Percentiles rank a stretch among this genome's conserved stretches.
These are phyloP conservation scores for Taenioides sp. DNA, from an alignment of 2,797 vertebrate genomes.

Conservation along the genomic window DNA sequence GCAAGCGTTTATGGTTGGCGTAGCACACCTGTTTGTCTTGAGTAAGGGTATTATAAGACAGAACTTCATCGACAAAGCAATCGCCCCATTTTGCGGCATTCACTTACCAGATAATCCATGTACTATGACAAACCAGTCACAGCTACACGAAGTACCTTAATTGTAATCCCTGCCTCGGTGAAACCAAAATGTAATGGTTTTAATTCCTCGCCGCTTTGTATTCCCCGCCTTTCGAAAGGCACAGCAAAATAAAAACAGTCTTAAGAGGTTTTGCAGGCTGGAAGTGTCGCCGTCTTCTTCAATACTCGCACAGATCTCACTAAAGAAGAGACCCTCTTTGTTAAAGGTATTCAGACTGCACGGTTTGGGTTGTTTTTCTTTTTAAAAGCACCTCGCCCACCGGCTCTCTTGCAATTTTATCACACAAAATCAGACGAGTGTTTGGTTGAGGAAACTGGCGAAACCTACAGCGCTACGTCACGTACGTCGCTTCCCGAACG, in stretches of 20 bases:
- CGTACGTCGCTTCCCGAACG: slow-evolving; percentile 50
- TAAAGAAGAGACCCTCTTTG: slow-evolving; percentile 1
- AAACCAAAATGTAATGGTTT: slow-evolving; percentile 36
- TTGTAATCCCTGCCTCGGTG: slow-evolving; percentile 37
- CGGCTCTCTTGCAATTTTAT: slow-evolving; percentile 58
- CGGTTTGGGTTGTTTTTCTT: slow-evolving; percentile 14
- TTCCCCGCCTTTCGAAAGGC: slow-evolving; percentile 72
- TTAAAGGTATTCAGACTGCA: slow-evolving; percentile 1
- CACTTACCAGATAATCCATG: slow-evolving; percentile 84
- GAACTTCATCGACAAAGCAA: neutral
- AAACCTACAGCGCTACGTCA: slow-evolving; percentile 67
- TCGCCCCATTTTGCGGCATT: neutral
- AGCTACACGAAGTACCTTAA: slow-evolving; percentile 47
- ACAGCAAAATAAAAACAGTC: slow-evolving; percentile 44
- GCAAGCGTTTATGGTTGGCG: neutral
- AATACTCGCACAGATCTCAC: slow-evolving; percentile 1
- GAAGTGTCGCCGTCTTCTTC: slow-evolving; percentile 26
- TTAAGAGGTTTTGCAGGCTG: slow-evolving; percentile 37
- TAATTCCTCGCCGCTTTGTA: slow-evolving; percentile 67
- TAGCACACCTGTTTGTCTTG: slow-evolving; percentile 26
- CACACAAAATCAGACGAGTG: slow-evolving; percentile 62
- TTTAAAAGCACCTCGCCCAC: slow-evolving; percentile 33
- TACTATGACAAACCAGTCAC: slow-evolving; percentile 62
- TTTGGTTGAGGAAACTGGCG: slow-evolving; percentile 71
- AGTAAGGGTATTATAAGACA: neutral